Base-by-base conservation (phyloP, 2,113 vertebrate genomes). In the Pteruthius melanotis region DNA sequence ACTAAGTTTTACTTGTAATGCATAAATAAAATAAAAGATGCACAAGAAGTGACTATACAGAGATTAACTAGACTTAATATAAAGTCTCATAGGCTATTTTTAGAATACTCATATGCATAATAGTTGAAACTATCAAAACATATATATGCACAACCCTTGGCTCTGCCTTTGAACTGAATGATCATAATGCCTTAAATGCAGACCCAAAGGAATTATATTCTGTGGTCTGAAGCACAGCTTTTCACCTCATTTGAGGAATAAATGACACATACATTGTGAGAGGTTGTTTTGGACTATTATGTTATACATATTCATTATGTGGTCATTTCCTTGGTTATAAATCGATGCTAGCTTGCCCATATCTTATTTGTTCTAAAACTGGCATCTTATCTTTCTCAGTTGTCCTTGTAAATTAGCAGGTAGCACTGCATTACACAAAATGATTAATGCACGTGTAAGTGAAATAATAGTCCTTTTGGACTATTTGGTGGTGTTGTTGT, bases 241-340 rank as follows among this genome's bases (percentile, higher is more conserved):
- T 96, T 94, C 84, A 42, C 47, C 33, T 92, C 53, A 89, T 89
- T 96, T 93, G 39, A 84, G 50, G 60, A 87, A 94, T 61, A 94
- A 93, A 93, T 94, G 27, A 47, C n/a, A 88, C 54, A 81, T 35
- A 35, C 26, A 33, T 87, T 69, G 61, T 39, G 4, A 88, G 50
- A 97, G 26, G 33, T 66, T 93, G 57, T 93, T 94, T 56, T 94
- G 33, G 88, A 39, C 35, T 78, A 31, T 66, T 89, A 23, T 33
- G 26, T 50, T 59, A 52, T 74, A 69, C 10, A 49, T 65, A 89
- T 50, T 79, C 27, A 75, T 87, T 83, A 68, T 63, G 35, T 61
- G 24, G 42, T 82, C 15, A 63, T 94, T 94, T 91, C 75, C 40
- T 71, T 26, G 24, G 6, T 31, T 96, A 83, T 53, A 77, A 89